Conservation (phyloP, 2,113 vertebrate genomes). For the Panthera uncia region DNA sequence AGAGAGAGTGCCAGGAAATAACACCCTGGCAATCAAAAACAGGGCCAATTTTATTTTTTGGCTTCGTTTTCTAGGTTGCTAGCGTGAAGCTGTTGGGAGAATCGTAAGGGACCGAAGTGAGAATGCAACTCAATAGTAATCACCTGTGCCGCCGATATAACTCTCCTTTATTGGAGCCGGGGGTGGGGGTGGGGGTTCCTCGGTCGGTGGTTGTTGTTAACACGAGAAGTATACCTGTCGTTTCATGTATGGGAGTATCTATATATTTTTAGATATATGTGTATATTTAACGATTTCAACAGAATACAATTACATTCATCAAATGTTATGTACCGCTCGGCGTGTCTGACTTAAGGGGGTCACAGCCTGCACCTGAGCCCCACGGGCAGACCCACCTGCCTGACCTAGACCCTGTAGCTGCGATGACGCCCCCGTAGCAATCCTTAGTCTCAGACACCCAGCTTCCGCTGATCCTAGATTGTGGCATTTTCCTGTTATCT, state of each 20-base stretch:
- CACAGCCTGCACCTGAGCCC: rapidly evolving
- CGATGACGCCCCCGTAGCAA: rapidly evolving
- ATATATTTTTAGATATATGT: background rate
- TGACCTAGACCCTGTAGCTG: rapidly evolving
- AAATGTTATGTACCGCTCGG: rapidly evolving
- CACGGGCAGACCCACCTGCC: rapidly evolving
- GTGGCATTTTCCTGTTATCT: background rate
- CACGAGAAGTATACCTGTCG: background rate
- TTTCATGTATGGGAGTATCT: background rate
- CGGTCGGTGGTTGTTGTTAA: background rate
- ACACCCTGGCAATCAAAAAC: background rate
- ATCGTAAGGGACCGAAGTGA: background rate
- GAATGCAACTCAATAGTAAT: background rate
- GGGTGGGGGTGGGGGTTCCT: background rate
- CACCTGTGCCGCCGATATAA: background rate
- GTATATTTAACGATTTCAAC: background rate
- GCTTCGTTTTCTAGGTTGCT: background rate
- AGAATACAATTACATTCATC: background rate
- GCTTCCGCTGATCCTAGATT: background rate
- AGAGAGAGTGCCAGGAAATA: background rate
- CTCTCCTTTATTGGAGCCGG: background rate
- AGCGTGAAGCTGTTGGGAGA: background rate
- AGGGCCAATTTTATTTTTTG: background rate
- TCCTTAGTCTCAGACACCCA: rapidly evolving
- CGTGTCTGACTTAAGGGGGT: background rate